A percentile compares a stretch with the other conserved stretches of the same genome.
phyloP scores from a whole-genome alignment of 2,113 vertebrate species.

The Asarcornis scutulata region DNA sequence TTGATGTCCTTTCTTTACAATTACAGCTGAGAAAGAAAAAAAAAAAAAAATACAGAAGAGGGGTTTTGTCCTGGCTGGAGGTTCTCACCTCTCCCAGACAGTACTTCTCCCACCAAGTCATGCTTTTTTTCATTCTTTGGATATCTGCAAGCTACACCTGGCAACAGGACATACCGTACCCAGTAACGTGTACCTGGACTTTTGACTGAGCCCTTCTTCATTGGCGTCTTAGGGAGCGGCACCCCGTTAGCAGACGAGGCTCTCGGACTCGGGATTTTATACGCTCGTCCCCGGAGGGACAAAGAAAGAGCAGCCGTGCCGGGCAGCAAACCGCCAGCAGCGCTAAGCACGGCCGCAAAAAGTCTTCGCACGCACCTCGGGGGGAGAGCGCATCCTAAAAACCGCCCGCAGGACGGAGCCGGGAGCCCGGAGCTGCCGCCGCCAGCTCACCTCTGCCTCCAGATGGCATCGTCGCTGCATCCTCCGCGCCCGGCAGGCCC shows the following conservation, averaged over 20 bases:
- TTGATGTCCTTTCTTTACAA: not conserved
- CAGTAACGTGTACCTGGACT: accelerated
- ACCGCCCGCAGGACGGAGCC: not conserved
- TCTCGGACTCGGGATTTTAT: not conserved
- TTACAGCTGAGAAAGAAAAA: not conserved
- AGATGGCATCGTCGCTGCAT: constrained; percentile 91
- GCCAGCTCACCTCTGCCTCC: constrained; percentile 92
- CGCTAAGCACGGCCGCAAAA: too few species aligned
- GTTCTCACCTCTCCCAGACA: not conserved
- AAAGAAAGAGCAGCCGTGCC: not conserved
- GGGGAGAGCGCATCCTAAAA: too few species aligned
- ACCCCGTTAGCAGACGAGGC: not conserved
- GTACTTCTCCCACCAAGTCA: not conserved
- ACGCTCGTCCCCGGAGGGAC: not conserved
- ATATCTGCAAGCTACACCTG: not conserved
- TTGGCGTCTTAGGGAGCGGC: not conserved
- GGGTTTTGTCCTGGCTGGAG: not conserved
- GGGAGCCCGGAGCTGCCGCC: not conserved
- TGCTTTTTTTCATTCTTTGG: not conserved
- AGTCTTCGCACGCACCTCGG: too few species aligned
- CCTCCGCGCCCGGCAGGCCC: constrained; percentile 86
- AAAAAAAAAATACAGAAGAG: not conserved
- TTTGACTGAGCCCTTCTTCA: not conserved
- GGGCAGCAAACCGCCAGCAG: too few species aligned
- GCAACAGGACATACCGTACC: accelerated